These are phyloP conservation scores for Leucophora obtusa DNA, from an alignment of 2,888 invertebrate genomes.

Conservation along the genomic window DNA sequence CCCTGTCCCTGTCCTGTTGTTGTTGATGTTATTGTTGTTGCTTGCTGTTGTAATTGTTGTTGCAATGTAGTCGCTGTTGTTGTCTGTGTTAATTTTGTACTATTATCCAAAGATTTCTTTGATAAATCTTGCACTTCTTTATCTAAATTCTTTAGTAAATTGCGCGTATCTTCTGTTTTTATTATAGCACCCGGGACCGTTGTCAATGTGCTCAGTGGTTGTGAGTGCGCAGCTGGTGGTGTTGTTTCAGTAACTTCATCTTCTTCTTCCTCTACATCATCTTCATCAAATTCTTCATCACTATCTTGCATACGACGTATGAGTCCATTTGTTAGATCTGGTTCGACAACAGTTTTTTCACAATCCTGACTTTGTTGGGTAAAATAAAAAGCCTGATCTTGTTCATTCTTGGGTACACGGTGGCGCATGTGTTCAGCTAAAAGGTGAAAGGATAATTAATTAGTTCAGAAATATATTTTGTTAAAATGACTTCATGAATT, in stretches of 20 bases:
- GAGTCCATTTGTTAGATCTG: slow-evolving; percentile 76
- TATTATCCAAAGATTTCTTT: slow-evolving; percentile 68
- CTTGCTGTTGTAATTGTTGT: slow-evolving; percentile 24
- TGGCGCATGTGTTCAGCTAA: slow-evolving; percentile 78
- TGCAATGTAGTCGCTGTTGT: neutral
- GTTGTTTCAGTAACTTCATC: slow-evolving; percentile 64
- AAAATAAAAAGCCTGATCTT: slow-evolving; percentile 73
- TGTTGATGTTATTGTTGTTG: slow-evolving; percentile 46
- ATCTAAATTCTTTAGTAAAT: slow-evolving; percentile 69
- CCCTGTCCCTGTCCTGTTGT: slow-evolving; percentile 26
- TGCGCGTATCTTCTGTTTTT: slow-evolving; percentile 66
- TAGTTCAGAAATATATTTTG: no score
- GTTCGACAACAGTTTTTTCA: slow-evolving; percentile 77
- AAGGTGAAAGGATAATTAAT: neutral
- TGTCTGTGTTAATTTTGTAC: slow-evolving; percentile 20
- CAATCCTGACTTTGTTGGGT: slow-evolving; percentile 74
- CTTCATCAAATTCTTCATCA: slow-evolving; percentile 77
- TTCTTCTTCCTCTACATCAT: slow-evolving; percentile 75
- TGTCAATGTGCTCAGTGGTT: slow-evolving; percentile 62
- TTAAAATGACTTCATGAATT: no score
- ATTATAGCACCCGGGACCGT: slow-evolving; percentile 61
- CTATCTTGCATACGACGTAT: slow-evolving; percentile 77
- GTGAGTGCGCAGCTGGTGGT: slow-evolving; percentile 68
- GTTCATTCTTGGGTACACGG: slow-evolving; percentile 76
- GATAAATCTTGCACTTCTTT: slow-evolving; percentile 74